phyloP scores from a whole-genome alignment of 1,140 invertebrate species.

The Propsilocerus akamusi region DNA sequence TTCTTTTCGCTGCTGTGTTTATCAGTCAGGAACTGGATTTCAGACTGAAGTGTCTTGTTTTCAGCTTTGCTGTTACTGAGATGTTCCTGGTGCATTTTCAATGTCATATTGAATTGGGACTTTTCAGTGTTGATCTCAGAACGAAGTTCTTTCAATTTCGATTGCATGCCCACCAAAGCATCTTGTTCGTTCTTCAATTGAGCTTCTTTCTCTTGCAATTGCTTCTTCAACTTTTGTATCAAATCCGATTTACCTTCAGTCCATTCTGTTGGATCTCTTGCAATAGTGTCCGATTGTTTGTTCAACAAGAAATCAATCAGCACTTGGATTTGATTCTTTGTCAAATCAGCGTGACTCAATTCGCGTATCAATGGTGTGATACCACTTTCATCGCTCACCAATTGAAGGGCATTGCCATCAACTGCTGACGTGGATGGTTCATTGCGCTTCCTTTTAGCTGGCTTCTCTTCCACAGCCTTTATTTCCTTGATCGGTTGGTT shows the following conservation, averaged over 20 bases:
- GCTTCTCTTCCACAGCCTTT: conserved; percentile 19
- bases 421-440: conserved; percentile 17
- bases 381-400: neutral
- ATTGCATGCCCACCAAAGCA: conserved; percentile 43
- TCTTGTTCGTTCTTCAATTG: conserved; percentile 50
- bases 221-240: conserved; percentile 65
- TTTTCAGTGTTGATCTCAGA: conserved; percentile 46
- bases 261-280: conserved; percentile 59
- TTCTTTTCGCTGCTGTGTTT: conserved; percentile 20
- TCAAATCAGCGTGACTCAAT: conserved; percentile 57
- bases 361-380: conserved; percentile 40
- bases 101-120: conserved; percentile 29
- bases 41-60: conserved; percentile 14
- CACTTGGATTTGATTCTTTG: conserved; percentile 68
- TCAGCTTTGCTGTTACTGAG: conserved; percentile 18
- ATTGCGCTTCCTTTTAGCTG: conserved; percentile 13
- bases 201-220: conserved; percentile 65
- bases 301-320: conserved; percentile 74
- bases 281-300: conserved; percentile 59
- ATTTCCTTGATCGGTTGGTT: conserved; percentile 17
- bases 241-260: conserved; percentile 47
- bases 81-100: conserved; percentile 25
- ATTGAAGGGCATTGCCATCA: neutral
- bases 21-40: conserved; percentile 17
- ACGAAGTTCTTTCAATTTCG: conserved; percentile 58